Percentiles rank a stretch among this genome's conserved stretches.
Evolutionary conservation across 2,113 vertebrate genomes (phyloP).

Genomic region (Triplophysa tibetana): DNA sequence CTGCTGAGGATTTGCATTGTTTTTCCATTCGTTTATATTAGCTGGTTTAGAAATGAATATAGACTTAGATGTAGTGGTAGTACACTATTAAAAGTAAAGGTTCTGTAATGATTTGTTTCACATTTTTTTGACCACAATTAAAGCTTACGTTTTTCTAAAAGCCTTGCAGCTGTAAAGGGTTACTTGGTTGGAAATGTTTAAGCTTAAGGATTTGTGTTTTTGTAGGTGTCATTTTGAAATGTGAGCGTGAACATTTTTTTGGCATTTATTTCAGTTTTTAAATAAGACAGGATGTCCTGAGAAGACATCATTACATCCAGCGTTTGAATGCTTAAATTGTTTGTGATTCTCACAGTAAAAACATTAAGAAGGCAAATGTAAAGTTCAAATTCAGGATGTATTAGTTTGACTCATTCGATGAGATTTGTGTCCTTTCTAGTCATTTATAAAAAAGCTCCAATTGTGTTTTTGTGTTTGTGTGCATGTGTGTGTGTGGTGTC

Average conservation of each 20-base stretch:
- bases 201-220: not conserved
- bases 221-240: not conserved
- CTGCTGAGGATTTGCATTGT: slow-evolving; percentile 1
- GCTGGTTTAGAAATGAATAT: not conserved
- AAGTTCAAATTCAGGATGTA: slow-evolving; percentile 15
- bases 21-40: not conserved
- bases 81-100: no score
- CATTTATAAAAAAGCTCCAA: not conserved
- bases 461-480: not conserved
- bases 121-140: no score
- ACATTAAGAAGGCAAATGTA: not conserved
- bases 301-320: not conserved
- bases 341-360: not conserved
- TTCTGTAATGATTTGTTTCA: no score
- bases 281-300: not conserved
- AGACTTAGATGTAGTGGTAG: not conserved
- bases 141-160: no score
- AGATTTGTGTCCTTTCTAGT: slow-evolving; percentile 4
- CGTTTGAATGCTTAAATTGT: not conserved
- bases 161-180: no score
- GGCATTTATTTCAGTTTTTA: not conserved
- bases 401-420: not conserved
- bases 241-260: not conserved
- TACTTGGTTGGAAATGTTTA: no score
- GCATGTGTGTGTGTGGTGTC: not conserved